Evolutionary conservation across 2,113 vertebrate species (phyloP), one percentile per base, ranked within the genome.

Genomic region (Notothenia rossii): DNA sequence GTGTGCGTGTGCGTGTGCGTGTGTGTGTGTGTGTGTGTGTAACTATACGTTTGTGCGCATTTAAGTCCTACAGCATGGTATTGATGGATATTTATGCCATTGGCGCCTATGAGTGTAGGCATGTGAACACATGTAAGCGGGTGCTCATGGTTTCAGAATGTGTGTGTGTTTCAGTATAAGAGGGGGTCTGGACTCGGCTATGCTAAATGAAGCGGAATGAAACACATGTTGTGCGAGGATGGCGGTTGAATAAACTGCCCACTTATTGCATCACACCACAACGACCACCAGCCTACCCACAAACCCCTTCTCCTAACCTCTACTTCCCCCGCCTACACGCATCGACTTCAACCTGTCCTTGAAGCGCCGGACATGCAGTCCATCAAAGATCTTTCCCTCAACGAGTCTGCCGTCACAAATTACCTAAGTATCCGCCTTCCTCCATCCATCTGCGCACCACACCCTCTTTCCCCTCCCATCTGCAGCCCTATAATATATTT

Each of bases 231-330:
- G 85, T 80, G 90, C 55, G 68, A 80, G 62, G 85, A 84, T 72
- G 17, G 1, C n/a, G 78, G 85, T 60, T 72, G 78, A 90, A 92
- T 91, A 91, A 91, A 87, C 18, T 29, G 64, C 50, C 83, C 81
- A 81, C 88, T 92, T 93, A 91, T 90, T 67, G 53, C 77, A 88
- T 92, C 88, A 89, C 25, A 56, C 25, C 54, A 17, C n/a, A 22
- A n/a, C 9, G 13, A 48, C 33, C 56, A 53, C 56, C 51, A 49
- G 20, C 15, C 25, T 12, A 58, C 72, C 81, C 54, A 14, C 29
- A 77, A 82, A 48, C 45, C 18, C 50, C 59, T 69, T 64, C 59
- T 59, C 65, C 63, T 60, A 59, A 72, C 79, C 56, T 33, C 54
- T 17, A 33, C 54, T 50, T 4, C 22, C 40, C 15, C 18, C 49